Base-by-base conservation (phyloP, 2,888 invertebrate genomes). In the Melangyna quadrimaculata region DNA sequence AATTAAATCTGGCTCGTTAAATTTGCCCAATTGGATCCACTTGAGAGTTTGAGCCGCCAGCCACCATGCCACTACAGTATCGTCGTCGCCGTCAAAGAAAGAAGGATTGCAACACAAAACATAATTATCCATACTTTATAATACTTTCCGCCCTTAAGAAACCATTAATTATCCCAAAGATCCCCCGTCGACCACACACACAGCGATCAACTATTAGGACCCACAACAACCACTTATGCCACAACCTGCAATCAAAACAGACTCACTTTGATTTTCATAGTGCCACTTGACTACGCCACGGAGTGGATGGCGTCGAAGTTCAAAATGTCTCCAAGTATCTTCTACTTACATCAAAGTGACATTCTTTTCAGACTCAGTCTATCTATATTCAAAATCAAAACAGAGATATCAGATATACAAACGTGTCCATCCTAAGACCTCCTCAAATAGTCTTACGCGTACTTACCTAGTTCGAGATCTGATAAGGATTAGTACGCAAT, bases 201-300 rank as follows among this genome's bases (percentile, higher is more conserved):
- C 57, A 35, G 27, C 57, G 24, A 55, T 73, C 77, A 40, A 35
- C 81, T 81, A 86, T 81, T 86, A 80, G 81, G 69, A 77, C 83
- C 83, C 69, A 83, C 86, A 80, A 86, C 80, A 86, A 77, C 86
- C 86, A 81, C 86, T 86, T 86, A 77, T 74, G 55, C 65, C 59
- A 48, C 73, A 87, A 83, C 71, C 63, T 80, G 83, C 78, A 87
- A 88, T 88, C 88, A 88, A 88, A 88, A 88, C 88, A 88, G 87
- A 87, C 78, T 74, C 82, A 82, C 87, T 87, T 79, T 87, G 88
- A 82, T 87, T 87, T 84, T 45, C 71, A 86, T 80, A 87, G 81
- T 88, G 88, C 88, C 88, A 88, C 88, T 88, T 88, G 86, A 87
- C 82, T 87, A 86, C 81, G 86, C 87, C 61, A 55, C 74, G 17